phyloP scores from a whole-genome alignment of 2,113 vertebrate genomes.

The Apistogramma diplotaenia region DNA sequence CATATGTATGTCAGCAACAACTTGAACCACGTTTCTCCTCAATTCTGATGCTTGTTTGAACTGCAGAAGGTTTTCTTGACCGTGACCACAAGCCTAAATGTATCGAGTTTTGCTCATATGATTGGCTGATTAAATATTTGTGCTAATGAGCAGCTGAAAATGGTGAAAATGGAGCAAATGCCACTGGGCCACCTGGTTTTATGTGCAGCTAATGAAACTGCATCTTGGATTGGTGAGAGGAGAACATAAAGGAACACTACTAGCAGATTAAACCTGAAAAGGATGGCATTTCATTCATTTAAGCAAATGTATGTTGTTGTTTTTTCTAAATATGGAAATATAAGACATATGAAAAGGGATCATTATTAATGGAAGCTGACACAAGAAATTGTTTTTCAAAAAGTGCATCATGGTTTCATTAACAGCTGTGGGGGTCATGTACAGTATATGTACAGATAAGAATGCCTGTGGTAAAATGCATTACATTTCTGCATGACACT shows the following conservation, averaged over 20 bases:
- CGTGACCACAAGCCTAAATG: not conserved
- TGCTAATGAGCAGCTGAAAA: not conserved
- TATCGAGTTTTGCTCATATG: not conserved
- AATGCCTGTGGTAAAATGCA: slow-evolving; percentile 46
- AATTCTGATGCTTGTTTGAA: not conserved
- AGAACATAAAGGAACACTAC: not conserved
- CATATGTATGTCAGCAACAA: not conserved
- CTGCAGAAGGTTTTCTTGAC: not conserved
- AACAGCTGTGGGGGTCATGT: not conserved
- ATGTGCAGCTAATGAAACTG: not conserved
- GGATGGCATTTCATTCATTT: not conserved
- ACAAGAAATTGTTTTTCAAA: slow-evolving; percentile 9
- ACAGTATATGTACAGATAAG: slow-evolving; percentile 16
- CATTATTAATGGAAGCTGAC: not conserved
- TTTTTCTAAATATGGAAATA: not conserved
- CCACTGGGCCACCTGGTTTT: no score
- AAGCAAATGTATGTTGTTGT: not conserved
- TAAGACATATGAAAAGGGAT: not conserved
- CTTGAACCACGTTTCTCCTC: not conserved
- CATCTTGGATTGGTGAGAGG: accelerated
- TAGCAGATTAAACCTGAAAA: not conserved
- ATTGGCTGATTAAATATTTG: not conserved
- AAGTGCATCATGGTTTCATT: slow-evolving; percentile 40
- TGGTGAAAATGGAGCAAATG: not conserved
- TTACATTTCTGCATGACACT: slow-evolving; percentile 24